These are phyloP conservation scores for Buphagus erythrorhynchus DNA, from an alignment of 2,797 vertebrate species.

Conservation along the genomic window DNA sequence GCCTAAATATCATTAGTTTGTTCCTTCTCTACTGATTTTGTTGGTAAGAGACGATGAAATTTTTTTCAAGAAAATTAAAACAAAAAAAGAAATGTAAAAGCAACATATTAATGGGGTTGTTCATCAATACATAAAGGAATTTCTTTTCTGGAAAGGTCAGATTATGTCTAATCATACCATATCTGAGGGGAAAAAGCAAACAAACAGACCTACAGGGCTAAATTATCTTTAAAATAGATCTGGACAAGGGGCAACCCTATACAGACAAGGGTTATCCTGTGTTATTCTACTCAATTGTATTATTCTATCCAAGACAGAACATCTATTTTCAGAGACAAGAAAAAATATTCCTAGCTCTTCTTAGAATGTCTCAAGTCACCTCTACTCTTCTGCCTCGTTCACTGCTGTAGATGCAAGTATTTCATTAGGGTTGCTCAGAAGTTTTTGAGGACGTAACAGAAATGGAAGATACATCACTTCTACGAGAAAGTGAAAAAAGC, in stretches of 20 bases:
- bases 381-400: neutral
- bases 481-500: neutral
- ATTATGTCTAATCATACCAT: neutral
- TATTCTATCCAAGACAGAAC: neutral
- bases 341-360: neutral
- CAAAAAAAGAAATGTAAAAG: neutral
- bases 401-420: neutral
- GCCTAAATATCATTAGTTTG: neutral
- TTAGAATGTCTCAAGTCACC: neutral
- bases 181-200: neutral
- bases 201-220: neutral
- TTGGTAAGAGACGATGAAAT: neutral
- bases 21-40: neutral
- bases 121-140: neutral
- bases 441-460: neutral
- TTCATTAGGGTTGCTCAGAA: neutral
- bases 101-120: neutral
- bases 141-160: neutral
- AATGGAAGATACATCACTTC: neutral
- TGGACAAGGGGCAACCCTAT: neutral
- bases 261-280: neutral
- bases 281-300: neutral
- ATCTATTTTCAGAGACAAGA: neutral
- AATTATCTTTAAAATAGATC: neutral
- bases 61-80: neutral